A percentile compares a stretch with the other conserved stretches of the same genome.
phyloP scores from a whole-genome alignment of 2,797 vertebrate genomes.

The Buceros bicornis region DNA sequence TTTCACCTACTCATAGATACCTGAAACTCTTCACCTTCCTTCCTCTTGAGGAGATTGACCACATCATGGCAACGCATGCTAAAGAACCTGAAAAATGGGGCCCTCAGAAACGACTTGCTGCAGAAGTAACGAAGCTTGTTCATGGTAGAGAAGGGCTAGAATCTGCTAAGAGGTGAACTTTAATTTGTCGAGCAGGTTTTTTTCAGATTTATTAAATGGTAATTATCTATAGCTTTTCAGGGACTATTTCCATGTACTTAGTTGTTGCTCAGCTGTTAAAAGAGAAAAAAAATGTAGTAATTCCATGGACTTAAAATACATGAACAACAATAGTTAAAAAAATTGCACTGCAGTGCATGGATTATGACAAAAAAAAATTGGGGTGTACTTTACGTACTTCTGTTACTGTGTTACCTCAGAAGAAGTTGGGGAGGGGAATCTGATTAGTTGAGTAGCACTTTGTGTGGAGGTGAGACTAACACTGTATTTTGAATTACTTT shows the following conservation, averaged over 20 bases:
- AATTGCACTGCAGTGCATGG: background rate
- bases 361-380: background rate
- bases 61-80: slow-evolving; percentile 89
- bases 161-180: slow-evolving; percentile 90
- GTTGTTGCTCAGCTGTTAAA: background rate
- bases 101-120: slow-evolving; percentile 93
- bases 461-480: background rate
- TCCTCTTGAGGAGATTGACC: slow-evolving; percentile 89
- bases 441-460: background rate
- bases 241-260: background rate
- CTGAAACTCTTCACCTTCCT: slow-evolving; percentile 95
- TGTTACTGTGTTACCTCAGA: background rate
- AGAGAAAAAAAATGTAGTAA: background rate
- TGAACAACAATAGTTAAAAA: background rate
- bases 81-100: slow-evolving; percentile 88
- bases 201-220: background rate
- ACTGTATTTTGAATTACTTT: background rate
- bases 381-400: background rate
- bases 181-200: background rate
- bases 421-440: background rate
- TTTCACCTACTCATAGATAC: slow-evolving; percentile 79
- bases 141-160: slow-evolving; percentile 93
- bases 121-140: slow-evolving; percentile 96
- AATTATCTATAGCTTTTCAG: background rate
- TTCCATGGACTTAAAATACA: background rate